Conservation (phyloP, 2,113 vertebrate genomes). For the Pitta sordida region DNA sequence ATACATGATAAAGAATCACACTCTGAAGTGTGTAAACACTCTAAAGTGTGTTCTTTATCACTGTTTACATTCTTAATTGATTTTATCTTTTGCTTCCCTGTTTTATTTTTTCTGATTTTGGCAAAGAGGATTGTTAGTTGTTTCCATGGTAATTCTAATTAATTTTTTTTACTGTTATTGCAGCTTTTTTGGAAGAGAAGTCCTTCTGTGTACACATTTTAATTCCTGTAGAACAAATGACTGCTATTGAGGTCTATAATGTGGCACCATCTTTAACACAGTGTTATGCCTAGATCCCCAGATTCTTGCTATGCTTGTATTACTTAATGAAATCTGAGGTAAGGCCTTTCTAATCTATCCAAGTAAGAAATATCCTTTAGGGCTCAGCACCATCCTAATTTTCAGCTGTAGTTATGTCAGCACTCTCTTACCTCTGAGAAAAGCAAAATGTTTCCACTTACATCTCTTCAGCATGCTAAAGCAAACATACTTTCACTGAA, state of each 20-base stretch:
- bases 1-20: background rate
- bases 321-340: background rate
- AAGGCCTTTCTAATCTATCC: background rate
- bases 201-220: slow-evolving; percentile 58
- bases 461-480: background rate
- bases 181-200: slow-evolving; percentile 62
- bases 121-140: slow-evolving; percentile 63
- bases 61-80: slow-evolving; percentile 27
- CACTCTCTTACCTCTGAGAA: background rate
- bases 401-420: background rate
- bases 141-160: slow-evolving; percentile 71
- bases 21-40: background rate
- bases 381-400: background rate
- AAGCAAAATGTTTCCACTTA: background rate
- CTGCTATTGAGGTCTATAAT: background rate
- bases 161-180: slow-evolving; percentile 67
- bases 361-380: background rate
- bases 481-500: background rate
- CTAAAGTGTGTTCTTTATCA: background rate
- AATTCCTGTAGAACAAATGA: background rate
- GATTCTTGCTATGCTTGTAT: background rate
- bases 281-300: background rate
- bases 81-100: slow-evolving; percentile 63
- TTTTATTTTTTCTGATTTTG: slow-evolving; percentile 51
- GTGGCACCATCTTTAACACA: background rate